Conservation (phyloP, 2,888 invertebrate genomes). For the Ptycholaimellus sp. region DNA sequence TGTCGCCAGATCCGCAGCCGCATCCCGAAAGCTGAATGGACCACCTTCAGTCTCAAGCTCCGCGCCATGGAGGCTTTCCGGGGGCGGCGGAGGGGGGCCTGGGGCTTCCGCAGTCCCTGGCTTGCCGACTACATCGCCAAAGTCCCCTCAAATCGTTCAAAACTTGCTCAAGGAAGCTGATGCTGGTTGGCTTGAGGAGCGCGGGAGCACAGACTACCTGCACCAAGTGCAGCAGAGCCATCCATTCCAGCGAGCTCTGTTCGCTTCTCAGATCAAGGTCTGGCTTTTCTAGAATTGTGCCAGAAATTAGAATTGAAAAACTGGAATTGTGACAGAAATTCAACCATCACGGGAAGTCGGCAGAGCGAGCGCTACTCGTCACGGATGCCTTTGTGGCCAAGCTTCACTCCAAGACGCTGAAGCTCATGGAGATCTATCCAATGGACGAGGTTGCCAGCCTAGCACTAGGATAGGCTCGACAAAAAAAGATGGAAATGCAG, state of each 20-base stretch:
- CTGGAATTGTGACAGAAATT: constrained; percentile 17
- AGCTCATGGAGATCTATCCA: too few species aligned
- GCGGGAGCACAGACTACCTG: not conserved
- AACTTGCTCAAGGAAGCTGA: not conserved
- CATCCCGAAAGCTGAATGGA: constrained; percentile 6
- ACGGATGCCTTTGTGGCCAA: constrained; percentile 32
- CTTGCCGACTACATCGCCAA: constrained; percentile 54
- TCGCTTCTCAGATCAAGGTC: constrained; percentile 12
- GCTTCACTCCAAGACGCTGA: constrained; percentile 30
- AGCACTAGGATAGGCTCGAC: too few species aligned
- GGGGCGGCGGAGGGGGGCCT: too few species aligned
- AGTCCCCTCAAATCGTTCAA: too few species aligned
- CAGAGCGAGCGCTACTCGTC: constrained; percentile 28
- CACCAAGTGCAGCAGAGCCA: constrained; percentile 9
- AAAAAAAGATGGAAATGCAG: too few species aligned
- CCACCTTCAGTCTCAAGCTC: too few species aligned
- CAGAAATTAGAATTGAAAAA: not conserved
- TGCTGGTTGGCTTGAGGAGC: not conserved
- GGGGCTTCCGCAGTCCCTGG: constrained; percentile 57
- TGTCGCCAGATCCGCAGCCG: constrained; percentile 16
- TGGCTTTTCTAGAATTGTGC: not conserved
- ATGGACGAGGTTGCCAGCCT: too few species aligned
- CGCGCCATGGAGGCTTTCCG: too few species aligned
- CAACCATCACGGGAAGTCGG: constrained; percentile 29
- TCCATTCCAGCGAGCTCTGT: constrained; percentile 13